Percentiles rank a stretch among this genome's conserved stretches.
Conservation (phyloP, 2,888 invertebrate genomes). For the Periphyllus acericola region DNA sequence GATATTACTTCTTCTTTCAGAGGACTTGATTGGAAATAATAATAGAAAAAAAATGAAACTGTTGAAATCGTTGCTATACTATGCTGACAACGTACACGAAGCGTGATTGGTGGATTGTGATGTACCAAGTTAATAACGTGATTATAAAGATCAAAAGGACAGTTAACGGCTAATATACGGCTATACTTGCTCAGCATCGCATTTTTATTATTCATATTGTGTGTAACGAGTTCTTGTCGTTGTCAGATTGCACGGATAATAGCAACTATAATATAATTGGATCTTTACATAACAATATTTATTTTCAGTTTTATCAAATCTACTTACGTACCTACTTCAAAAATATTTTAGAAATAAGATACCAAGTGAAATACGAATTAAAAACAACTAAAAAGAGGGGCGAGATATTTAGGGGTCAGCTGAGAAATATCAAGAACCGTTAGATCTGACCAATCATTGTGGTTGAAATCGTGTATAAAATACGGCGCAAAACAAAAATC, state of each 20-base stretch:
- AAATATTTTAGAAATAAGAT: not conserved
- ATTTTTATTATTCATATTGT: not conserved
- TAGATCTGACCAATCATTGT: no score
- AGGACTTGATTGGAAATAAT: not conserved
- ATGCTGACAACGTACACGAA: no score
- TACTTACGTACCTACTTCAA: not conserved
- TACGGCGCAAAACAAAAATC: not conserved
- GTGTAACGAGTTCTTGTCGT: not conserved
- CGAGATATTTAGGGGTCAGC: no score
- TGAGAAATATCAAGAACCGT: no score
- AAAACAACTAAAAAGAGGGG: not conserved
- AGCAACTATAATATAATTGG: not conserved
- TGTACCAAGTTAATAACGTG: slow-evolving; percentile 17
- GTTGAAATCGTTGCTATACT: no score
- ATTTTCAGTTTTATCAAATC: not conserved
- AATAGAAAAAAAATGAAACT: not conserved
- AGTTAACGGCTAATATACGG: not conserved
- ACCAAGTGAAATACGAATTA: not conserved
- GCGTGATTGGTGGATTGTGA: not conserved
- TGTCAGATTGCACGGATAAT: not conserved
- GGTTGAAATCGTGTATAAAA: not conserved
- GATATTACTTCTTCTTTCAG: not conserved
- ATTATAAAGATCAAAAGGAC: not conserved
- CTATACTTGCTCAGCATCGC: not conserved
- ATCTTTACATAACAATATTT: not conserved